Evolutionary conservation across 2,797 vertebrate genomes (phyloP).

Genomic region (Phataginus tetradactyla): DNA sequence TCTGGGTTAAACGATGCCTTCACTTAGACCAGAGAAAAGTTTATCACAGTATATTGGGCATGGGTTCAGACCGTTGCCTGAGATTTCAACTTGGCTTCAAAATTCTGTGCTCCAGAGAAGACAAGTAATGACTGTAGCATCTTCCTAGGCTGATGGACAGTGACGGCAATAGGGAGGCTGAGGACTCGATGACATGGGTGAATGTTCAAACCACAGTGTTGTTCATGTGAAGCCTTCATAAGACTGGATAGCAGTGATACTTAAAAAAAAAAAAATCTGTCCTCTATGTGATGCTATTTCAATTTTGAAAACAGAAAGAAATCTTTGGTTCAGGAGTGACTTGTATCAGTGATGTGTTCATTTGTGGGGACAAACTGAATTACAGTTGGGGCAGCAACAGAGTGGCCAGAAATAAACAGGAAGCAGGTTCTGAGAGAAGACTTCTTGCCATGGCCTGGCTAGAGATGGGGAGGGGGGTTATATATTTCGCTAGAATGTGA

Average conservation of each 20-base stretch:
- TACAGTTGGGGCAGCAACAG: not conserved
- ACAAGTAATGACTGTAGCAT: too few relatives aligned
- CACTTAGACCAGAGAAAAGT: not conserved
- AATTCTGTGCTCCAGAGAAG: not conserved
- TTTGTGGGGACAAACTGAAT: slow-evolving; percentile 7
- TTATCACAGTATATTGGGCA: not conserved
- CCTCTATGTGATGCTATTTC: not conserved
- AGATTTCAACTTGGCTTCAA: slow-evolving; percentile 45
- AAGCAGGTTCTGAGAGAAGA: not conserved
- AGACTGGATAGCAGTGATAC: too few relatives aligned
- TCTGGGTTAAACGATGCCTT: not conserved
- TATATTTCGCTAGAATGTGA: not conserved
- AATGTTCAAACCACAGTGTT: too few relatives aligned
- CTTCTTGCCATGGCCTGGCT: not conserved
- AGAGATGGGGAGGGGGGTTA: not conserved
- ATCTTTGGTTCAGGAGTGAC: not conserved
- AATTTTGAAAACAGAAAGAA: slow-evolving; percentile 27
- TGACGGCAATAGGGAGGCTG: too few relatives aligned
- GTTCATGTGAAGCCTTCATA: too few relatives aligned
- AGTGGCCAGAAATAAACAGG: not conserved
- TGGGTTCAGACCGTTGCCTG: not conserved
- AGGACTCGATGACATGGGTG: too few relatives aligned
- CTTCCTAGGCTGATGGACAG: too few relatives aligned
- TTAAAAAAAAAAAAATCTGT: not conserved
- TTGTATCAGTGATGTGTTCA: not conserved